Percentiles rank a stretch among this genome's conserved stretches.
Evolutionary conservation across 2,113 vertebrate species (phyloP).

Genomic region (Ctenomys sociabilis): DNA sequence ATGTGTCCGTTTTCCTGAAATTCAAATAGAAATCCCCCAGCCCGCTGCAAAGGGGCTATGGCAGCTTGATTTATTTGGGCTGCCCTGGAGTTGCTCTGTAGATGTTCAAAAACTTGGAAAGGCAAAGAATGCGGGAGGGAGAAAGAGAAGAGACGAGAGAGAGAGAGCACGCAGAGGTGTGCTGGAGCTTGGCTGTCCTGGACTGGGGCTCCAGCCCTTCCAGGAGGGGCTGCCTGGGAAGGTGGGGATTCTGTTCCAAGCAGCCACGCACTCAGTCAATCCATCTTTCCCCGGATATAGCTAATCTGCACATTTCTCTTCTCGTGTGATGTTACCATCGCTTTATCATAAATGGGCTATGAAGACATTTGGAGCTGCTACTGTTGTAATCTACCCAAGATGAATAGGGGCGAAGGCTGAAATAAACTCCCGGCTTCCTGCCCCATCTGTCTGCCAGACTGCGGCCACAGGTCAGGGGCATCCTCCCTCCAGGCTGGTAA

Average conservation of each 20-base stretch:
- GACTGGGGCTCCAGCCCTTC: not conserved
- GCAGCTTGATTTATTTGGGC: conserved; percentile 72
- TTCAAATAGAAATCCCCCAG: conserved; percentile 65
- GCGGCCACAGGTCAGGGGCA: conserved; percentile 82
- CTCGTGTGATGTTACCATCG: conserved; percentile 63
- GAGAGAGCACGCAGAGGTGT: not conserved
- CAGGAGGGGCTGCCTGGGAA: not conserved
- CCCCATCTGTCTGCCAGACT: conserved; percentile 88
- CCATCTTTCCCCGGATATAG: conserved; percentile 54
- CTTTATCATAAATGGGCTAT: conserved; percentile 75
- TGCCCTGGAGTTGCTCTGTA: conserved; percentile 32
- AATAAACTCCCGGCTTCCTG: conserved; percentile 83
- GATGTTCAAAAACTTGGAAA: conserved; percentile 68
- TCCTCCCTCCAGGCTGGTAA: conserved; percentile 85
- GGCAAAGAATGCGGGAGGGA: conserved; percentile 7
- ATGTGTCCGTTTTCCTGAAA: conserved; percentile 55
- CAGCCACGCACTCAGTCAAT: not conserved
- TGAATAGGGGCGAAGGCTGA: conserved; percentile 78
- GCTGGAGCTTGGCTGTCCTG: not conserved
- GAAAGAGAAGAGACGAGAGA: not conserved
- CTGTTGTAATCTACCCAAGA: conserved; percentile 86
- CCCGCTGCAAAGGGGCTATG: conserved; percentile 50
- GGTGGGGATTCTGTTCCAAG: not conserved
- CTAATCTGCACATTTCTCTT: conserved; percentile 69
- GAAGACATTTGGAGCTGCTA: conserved; percentile 81